These are phyloP conservation scores for Coenonympha glycerion DNA, from an alignment of 2,888 invertebrate genomes.

Conservation along the genomic window DNA sequence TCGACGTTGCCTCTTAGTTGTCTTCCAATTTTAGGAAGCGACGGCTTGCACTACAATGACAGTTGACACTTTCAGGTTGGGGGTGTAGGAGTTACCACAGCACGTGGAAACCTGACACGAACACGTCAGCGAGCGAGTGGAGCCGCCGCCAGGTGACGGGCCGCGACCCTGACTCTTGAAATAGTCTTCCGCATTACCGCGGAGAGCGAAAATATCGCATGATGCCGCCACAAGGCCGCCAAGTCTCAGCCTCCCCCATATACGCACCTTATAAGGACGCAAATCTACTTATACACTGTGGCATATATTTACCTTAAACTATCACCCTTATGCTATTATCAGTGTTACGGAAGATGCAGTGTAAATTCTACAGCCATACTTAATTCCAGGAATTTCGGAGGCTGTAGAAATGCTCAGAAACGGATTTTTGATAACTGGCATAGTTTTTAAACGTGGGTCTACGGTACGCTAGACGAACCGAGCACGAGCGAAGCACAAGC, in stretches of 20 bases:
- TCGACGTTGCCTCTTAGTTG: not conserved
- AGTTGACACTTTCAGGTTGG: slow-evolving; percentile 6
- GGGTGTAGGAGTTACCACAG: slow-evolving; percentile 18
- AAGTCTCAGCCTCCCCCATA: slow-evolving; percentile 50
- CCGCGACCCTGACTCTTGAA: slow-evolving; percentile 74
- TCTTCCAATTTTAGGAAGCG: not conserved
- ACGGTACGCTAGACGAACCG: no score
- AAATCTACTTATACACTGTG: slow-evolving; percentile 34
- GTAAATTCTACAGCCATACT: not conserved
- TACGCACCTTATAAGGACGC: slow-evolving; percentile 49
- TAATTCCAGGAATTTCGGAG: no score
- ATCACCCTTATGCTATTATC: slow-evolving; percentile 5
- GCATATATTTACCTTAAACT: slow-evolving; percentile 1
- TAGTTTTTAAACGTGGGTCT: no score
- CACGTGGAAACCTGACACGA: slow-evolving; percentile 31
- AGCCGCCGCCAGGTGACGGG: slow-evolving; percentile 44
- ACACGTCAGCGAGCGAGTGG: slow-evolving; percentile 30
- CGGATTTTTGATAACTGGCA: no score
- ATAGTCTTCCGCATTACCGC: slow-evolving; percentile 75
- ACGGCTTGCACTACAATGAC: not conserved
- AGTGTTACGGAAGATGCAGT: not conserved
- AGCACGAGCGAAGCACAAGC: no score
- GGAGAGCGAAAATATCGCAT: slow-evolving; percentile 72
- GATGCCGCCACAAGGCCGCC: slow-evolving; percentile 63
- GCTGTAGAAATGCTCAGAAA: no score